Base-by-base conservation (phyloP, 2,888 invertebrate species). In the Dolichomitus sp. region DNA sequence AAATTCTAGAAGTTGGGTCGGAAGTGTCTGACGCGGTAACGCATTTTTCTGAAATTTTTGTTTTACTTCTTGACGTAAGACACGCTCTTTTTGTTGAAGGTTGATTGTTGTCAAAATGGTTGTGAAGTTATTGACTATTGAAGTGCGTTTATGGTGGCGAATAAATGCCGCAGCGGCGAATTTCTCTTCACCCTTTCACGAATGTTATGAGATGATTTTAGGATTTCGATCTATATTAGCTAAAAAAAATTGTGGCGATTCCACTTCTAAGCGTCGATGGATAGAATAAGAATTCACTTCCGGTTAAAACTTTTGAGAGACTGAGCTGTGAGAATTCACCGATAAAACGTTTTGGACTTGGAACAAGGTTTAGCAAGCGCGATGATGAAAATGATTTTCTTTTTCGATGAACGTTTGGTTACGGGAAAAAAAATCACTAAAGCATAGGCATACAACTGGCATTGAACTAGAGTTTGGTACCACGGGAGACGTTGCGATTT, bases 51-150 rank as follows among this genome's bases (percentile, higher is more conserved):
- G 84, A 86, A 86, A 89, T 90, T 89, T 91, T 50, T n/a, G 30
- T 37, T 1, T 63, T 14, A 9, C 11, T 72, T 57, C 48, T 91
- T 89, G 84, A 90, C 83, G 86, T 87, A 88, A 90, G 87, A n/a
- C 23, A 89, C 86, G 88, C 87, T 89, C 88, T 90, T 91, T 74
- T 79, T 90, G 90, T 93, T 92, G 88, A 92, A 89, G 88, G 85
- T 92, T 92, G 91, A 92, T 92, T 91, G 91, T 92, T 93, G 91
- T 91, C 90, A 92, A 93, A 91, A 91, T 91, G 92, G 92, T 93
- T 93, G 93, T 93, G 92, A 93, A 89, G 91, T 92, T 92, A 90
- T 91, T 90, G 81, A 80, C 86, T 91, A 90, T 89, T 89, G 87
- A 91, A 90, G 88, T 50, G 9, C 88, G 88, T 91, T 91, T 88